phyloP scores from a whole-genome alignment of 2,797 vertebrate species.

The Bufotes viridis region DNA sequence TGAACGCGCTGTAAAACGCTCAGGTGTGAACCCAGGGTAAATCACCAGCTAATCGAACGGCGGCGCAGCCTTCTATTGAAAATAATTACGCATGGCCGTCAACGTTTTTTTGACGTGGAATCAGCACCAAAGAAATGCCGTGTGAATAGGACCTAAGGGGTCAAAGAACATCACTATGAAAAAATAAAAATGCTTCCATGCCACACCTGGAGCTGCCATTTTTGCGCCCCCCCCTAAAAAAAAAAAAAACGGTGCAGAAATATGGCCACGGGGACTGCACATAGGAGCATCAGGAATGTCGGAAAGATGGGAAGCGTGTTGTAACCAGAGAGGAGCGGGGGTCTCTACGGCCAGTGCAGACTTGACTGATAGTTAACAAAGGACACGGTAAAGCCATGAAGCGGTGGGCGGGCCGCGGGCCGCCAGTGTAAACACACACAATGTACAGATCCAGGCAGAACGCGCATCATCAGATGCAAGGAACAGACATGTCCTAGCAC shows the following conservation, averaged over 20 bases:
- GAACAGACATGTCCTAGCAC: slow-evolving; percentile 41
- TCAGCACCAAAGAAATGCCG: too few relatives aligned
- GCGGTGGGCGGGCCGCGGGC: slow-evolving; percentile 16
- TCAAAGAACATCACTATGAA: too few relatives aligned
- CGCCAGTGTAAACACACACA: slow-evolving; percentile 56
- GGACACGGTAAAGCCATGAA: slow-evolving; percentile 27
- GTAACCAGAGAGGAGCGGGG: slow-evolving; percentile 3
- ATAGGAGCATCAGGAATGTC: neutral
- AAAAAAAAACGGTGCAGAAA: neutral
- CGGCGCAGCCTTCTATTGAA: too few relatives aligned
- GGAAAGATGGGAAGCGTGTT: neutral
- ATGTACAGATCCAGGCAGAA: slow-evolving; percentile 20
- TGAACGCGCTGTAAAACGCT: too few relatives aligned
- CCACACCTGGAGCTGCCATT: too few relatives aligned
- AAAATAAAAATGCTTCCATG: too few relatives aligned
- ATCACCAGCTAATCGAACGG: too few relatives aligned
- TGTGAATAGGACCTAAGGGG: too few relatives aligned
- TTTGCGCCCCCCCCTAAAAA: too few relatives aligned
- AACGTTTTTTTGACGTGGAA: too few relatives aligned
- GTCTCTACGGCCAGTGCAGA: slow-evolving; percentile 54
- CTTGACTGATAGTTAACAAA: slow-evolving; percentile 53
- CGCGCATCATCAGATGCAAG: slow-evolving; percentile 7
- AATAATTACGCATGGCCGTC: too few relatives aligned
- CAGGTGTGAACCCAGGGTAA: too few relatives aligned
- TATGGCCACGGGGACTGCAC: neutral